phyloP scores from a whole-genome alignment of 2,797 vertebrate species.

The Eulemur rubriventer region DNA sequence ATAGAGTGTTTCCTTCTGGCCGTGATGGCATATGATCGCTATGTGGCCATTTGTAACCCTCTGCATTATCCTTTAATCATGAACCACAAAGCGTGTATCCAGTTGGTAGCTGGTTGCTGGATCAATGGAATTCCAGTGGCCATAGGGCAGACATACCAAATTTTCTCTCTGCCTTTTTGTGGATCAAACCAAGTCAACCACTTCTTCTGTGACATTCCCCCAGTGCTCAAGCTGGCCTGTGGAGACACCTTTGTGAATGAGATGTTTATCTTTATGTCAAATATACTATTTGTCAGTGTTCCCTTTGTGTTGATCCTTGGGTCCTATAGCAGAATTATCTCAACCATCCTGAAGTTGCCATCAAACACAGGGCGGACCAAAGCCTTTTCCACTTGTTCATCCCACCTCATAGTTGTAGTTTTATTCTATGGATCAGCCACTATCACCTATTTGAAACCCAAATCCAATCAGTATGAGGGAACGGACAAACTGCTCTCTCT shows the following conservation, averaged over 20 bases:
- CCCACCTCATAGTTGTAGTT: background rate
- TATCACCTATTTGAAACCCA: slow-evolving; percentile 30
- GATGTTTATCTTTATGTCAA: background rate
- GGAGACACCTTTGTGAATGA: background rate
- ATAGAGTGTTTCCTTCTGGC: slow-evolving; percentile 24
- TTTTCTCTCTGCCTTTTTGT: slow-evolving; percentile 31
- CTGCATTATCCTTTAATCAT: background rate
- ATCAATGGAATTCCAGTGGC: background rate
- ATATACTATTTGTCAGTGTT: background rate
- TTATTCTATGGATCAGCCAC: background rate
- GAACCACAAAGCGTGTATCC: background rate
- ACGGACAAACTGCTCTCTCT: background rate
- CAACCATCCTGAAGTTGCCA: background rate
- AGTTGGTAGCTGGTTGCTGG: slow-evolving; percentile 13
- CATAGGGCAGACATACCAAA: background rate
- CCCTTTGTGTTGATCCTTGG: slow-evolving; percentile 29
- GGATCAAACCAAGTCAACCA: background rate
- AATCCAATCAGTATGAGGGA: background rate
- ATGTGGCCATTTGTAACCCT: slow-evolving; percentile 34
- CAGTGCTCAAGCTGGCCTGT: background rate
- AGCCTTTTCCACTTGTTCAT: slow-evolving; percentile 65
- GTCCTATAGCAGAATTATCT: slow-evolving; percentile 45
- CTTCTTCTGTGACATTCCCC: slow-evolving; percentile 1
- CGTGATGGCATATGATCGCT: slow-evolving; percentile 25
- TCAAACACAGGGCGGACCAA: slow-evolving; percentile 26